phyloP scores from a whole-genome alignment of 1,140 invertebrate genomes.

The Eurosta solidaginis region DNA sequence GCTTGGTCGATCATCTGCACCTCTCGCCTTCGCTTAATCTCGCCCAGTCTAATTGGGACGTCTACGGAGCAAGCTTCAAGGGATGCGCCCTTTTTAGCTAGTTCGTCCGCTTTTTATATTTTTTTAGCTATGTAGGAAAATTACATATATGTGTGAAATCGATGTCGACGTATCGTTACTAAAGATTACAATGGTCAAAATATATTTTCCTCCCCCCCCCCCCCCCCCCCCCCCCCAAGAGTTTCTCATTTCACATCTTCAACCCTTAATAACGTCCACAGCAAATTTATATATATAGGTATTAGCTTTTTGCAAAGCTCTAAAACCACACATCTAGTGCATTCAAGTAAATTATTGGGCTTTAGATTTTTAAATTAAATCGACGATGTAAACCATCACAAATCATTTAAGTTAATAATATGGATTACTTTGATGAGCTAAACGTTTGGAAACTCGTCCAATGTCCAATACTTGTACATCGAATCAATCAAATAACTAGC shows the following conservation, averaged over 20 bases:
- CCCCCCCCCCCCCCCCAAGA: no score
- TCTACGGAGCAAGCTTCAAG: no score
- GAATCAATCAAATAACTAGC: slow-evolving; percentile 17
- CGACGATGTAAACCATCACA: neutral
- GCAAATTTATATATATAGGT: neutral
- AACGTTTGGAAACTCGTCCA: neutral
- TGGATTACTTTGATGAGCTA: neutral
- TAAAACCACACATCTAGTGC: neutral
- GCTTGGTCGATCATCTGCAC: no score
- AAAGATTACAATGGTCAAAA: no score
- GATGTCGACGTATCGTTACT: no score
- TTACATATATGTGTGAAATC: no score
- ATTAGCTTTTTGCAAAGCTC: neutral
- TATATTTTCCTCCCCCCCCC: no score
- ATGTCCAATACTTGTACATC: neutral
- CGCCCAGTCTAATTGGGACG: no score
- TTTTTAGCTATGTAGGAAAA: no score
- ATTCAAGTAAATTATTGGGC: neutral
- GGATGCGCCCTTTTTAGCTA: no score
- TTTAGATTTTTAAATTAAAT: slow-evolving; percentile 23
- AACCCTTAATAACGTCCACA: neutral
- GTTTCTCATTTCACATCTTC: neutral
- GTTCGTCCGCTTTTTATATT: no score
- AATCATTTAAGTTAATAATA: slow-evolving; percentile 8
- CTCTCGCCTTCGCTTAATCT: no score